Conservation (phyloP, 2,888 invertebrate species). For the Hypselothyrea guttata region DNA sequence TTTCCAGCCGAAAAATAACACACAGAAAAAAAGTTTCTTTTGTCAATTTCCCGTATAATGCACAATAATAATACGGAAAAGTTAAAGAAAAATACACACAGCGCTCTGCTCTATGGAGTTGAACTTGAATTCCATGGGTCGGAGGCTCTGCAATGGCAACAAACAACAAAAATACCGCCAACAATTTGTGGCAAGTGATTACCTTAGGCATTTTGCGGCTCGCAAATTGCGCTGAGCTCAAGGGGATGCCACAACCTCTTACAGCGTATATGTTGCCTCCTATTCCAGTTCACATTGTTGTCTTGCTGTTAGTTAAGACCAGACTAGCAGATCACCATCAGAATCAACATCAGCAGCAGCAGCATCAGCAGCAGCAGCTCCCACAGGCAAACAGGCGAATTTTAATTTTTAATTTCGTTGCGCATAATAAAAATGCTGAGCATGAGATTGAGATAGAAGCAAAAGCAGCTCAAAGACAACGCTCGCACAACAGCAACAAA, state of each 20-base stretch:
- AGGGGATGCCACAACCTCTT: conserved; percentile 50
- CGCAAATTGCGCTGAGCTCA: conserved; percentile 70
- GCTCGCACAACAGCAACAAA: conserved; percentile 7
- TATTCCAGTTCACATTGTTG: conserved; percentile 19
- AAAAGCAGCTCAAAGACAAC: background rate
- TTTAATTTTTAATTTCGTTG: conserved; percentile 74
- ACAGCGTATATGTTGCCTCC: background rate
- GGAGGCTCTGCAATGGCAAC: background rate
- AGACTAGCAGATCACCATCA: conserved; percentile 51
- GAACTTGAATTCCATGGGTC: conserved; percentile 43
- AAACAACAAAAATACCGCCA: conserved; percentile 18
- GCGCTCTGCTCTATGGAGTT: conserved; percentile 11
- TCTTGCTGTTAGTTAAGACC: conserved; percentile 44
- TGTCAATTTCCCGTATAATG: conserved; percentile 76
- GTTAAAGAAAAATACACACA: conserved; percentile 37
- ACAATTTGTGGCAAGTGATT: conserved; percentile 71
- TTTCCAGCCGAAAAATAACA: conserved; percentile 50
- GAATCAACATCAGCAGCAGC: conserved; percentile 31
- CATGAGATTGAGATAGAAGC: too few relatives aligned
- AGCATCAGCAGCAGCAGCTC: conserved; percentile 45
- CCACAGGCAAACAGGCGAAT: conserved; percentile 48
- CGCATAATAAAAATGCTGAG: conserved; percentile 64
- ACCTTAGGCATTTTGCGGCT: conserved; percentile 67
- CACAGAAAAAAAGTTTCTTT: conserved; percentile 67
- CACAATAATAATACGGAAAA: conserved; percentile 55